These are phyloP conservation scores for Poeciliopsis prolifica DNA, from an alignment of 2,113 vertebrate genomes.

Conservation along the genomic window DNA sequence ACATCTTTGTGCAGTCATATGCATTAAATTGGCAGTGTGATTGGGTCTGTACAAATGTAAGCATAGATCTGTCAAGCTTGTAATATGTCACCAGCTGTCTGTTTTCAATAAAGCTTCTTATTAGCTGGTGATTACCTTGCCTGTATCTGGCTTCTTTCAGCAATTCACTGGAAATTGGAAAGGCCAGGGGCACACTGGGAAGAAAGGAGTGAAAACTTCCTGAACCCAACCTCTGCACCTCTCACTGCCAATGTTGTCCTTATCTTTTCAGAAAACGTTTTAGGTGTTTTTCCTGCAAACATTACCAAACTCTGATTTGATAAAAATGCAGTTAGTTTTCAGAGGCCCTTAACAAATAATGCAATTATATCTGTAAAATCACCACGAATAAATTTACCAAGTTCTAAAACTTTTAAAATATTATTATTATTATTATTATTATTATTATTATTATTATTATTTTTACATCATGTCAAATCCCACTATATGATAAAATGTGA, in stretches of 20 bases:
- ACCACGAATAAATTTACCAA: slow-evolving; percentile 83
- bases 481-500: too few relatives aligned
- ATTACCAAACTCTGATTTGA: background rate
- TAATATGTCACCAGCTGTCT: slow-evolving; percentile 65
- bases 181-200: slow-evolving; percentile 68
- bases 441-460: too few relatives aligned
- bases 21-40: slow-evolving; percentile 10
- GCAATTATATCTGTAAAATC: slow-evolving; percentile 74
- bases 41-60: slow-evolving; percentile 17
- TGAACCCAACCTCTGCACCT: slow-evolving; percentile 44
- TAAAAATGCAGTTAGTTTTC: too few relatives aligned
- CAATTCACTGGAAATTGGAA: slow-evolving; percentile 64
- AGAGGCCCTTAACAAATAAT: slow-evolving; percentile 62
- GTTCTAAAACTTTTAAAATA: slow-evolving; percentile 88
- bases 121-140: slow-evolving; percentile 82
- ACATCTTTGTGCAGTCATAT: slow-evolving; percentile 36
- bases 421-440: too few relatives aligned
- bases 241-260: background rate
- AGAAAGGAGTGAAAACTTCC: slow-evolving; percentile 79
- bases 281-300: slow-evolving; percentile 23
- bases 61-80: slow-evolving; percentile 43
- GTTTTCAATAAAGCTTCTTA: slow-evolving; percentile 82
- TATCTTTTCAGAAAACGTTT: slow-evolving; percentile 25
- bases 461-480: too few relatives aligned
- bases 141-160: slow-evolving; percentile 81